Base-by-base conservation (phyloP, 2,113 vertebrate genomes). In the Sterna hirundo region DNA sequence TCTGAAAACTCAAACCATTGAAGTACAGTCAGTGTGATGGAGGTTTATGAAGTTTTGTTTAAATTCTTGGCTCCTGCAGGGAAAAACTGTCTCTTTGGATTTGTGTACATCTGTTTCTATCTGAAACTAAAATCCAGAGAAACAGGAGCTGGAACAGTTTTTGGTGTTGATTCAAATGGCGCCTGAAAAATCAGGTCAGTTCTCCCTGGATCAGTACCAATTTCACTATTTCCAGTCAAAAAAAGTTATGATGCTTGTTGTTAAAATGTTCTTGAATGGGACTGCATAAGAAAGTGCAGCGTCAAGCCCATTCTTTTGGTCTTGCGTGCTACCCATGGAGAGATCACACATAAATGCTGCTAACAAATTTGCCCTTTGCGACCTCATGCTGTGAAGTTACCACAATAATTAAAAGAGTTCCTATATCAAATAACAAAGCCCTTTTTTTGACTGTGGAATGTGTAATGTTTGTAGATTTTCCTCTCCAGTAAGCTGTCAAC, bases 361-460 rank as follows among this genome's bases (percentile, higher is more conserved):
- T 87, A 95, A 96, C 96, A 97, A 97, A 96, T 88, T 86, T 97
- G 94, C 95, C 95, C 95, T 97, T 93, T 47, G 42, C 19, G 82
- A 97, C 82, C 92, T 77, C 98, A 91, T 90, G 95, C 97, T 98
- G 97, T 95, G 98, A 97, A 98, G 96, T 96, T 97, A 97, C 97
- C 86, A 91, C 95, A 98, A 96, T 97, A 98, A 98, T 98, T 98
- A 97, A 97, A 97, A 97, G 95, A 97, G 97, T 97, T 97, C 95
- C 96, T 97, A 94, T 97, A 96, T 97, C 97, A 97, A 97, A 92
- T 97, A 97, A 97, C 94, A 97, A 98, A 97, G 96, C 62, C 72
- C 70, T 72, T 86, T 94, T 94, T 96, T 96, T 84, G 91, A 97
- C 88, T 83, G 91, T 95, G 97, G 97, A 98, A 98, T 98, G 96